Conservation (phyloP, 2,888 invertebrate genomes). For the Drosophila heteroneura region DNA sequence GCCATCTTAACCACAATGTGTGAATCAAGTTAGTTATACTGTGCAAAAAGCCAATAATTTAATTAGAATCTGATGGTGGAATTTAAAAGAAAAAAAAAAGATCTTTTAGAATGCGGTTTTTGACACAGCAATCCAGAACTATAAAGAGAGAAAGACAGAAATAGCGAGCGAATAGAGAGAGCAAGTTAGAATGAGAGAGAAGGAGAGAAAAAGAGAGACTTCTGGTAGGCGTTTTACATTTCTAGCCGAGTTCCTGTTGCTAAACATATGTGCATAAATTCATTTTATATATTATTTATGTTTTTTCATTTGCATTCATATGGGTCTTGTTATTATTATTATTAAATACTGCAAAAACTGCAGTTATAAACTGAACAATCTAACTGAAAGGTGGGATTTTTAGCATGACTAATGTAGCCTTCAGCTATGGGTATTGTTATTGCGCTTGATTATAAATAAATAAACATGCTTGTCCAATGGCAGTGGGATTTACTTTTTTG, state of each 20-base stretch:
- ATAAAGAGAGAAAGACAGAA: neutral
- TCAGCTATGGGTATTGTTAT: neutral
- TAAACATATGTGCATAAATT: constrained; percentile 64
- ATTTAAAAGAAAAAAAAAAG: constrained; percentile 24
- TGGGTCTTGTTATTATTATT: constrained; percentile 11
- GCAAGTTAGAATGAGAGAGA: neutral
- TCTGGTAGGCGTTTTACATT: constrained; percentile 30
- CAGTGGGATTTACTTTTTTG: constrained; percentile 8
- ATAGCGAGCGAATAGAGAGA: neutral
- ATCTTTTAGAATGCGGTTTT: constrained; percentile 37
- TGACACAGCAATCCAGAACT: constrained; percentile 18
- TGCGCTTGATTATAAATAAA: constrained; percentile 19
- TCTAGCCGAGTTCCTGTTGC: constrained; percentile 66
- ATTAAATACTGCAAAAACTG: neutral
- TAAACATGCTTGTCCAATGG: constrained; percentile 15
- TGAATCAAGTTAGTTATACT: constrained; percentile 35
- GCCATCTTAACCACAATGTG: constrained; percentile 33
- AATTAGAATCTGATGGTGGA: constrained; percentile 23
- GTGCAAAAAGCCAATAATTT: constrained; percentile 19
- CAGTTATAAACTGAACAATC: neutral
- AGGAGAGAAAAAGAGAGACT: neutral
- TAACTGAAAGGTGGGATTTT: neutral
- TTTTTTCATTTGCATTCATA: constrained; percentile 47
- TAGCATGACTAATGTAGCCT: neutral
- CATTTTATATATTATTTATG: constrained; percentile 26